These are phyloP conservation scores for Trachemys scripta DNA, from an alignment of 2,113 vertebrate species.

Conservation along the genomic window DNA sequence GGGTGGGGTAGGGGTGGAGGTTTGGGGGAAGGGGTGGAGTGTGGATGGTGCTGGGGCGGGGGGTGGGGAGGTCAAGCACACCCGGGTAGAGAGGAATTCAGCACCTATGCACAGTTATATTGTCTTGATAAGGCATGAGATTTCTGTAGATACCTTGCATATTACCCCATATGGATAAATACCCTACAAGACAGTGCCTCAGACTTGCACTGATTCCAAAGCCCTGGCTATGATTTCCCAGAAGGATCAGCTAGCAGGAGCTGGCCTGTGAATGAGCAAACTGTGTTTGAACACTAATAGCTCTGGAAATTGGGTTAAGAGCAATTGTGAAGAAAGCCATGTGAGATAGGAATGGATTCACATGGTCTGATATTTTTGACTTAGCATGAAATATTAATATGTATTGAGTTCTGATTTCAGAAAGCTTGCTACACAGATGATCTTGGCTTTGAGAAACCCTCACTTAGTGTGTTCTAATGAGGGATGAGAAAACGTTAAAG, in stretches of 20 bases:
- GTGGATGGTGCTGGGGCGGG: too few species aligned
- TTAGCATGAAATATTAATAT: background rate
- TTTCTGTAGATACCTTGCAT: too few species aligned
- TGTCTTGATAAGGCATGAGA: too few species aligned
- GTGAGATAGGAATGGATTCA: background rate
- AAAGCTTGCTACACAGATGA: background rate
- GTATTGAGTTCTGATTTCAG: background rate
- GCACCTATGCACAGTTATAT: too few species aligned
- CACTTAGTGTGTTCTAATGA: background rate
- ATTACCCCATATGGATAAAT: too few species aligned
- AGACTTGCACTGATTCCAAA: background rate
- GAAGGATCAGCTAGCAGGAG: background rate
- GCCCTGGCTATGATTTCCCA: background rate
- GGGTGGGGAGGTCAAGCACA: too few species aligned
- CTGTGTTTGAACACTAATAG: background rate
- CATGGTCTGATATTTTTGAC: rapidly evolving
- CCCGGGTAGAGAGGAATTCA: too few species aligned
- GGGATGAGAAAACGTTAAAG: background rate
- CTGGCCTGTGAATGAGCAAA: background rate
- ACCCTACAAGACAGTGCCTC: too few species aligned
- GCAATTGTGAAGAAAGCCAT: background rate
- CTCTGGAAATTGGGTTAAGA: background rate
- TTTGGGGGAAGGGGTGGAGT: too few species aligned
- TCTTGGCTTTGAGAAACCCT: rapidly evolving
- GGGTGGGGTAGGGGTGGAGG: too few species aligned